These are phyloP conservation scores for Aurelia sp. DNA, from an alignment of 30 jellyfish, hydroid and myxozoan species.

Conservation along the genomic window DNA sequence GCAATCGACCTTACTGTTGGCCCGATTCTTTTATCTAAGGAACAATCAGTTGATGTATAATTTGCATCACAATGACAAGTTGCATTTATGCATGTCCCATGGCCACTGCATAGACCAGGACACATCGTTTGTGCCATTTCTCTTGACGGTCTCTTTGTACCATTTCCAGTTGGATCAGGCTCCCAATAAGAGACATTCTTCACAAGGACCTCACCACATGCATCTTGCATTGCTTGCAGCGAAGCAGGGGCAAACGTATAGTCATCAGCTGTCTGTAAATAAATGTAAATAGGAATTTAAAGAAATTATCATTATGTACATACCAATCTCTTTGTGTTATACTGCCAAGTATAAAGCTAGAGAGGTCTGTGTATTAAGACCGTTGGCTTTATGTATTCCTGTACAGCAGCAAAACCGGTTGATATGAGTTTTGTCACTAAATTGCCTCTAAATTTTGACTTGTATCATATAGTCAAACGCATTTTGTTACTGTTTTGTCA, in stretches of 20 bases:
- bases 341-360: too few relatives aligned
- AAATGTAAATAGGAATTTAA: not conserved
- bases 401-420: too few relatives aligned
- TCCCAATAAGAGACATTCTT: slow-evolving; percentile 57
- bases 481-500: too few relatives aligned
- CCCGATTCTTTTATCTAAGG: slow-evolving; percentile 33
- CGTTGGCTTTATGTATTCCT: too few relatives aligned
- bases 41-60: slow-evolving; percentile 63
- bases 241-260: slow-evolving; percentile 42
- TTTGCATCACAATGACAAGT: slow-evolving; percentile 63
- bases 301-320: too few relatives aligned
- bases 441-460: too few relatives aligned
- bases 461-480: too few relatives aligned
- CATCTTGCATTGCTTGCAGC: slow-evolving; percentile 54
- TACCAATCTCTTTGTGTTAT: too few relatives aligned
- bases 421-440: too few relatives aligned
- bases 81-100: slow-evolving; percentile 61
- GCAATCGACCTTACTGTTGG: slow-evolving; percentile 48
- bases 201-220: slow-evolving; percentile 56
- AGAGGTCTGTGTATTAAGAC: too few relatives aligned
- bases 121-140: slow-evolving; percentile 68
- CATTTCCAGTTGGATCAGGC: slow-evolving; percentile 40
- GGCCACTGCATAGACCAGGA: slow-evolving; percentile 82
- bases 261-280: slow-evolving; percentile 32
- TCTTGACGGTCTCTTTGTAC: slow-evolving; percentile 50